Base-by-base conservation (phyloP, 64 coral and sea anemone genomes). In the Anthopleura sola region DNA sequence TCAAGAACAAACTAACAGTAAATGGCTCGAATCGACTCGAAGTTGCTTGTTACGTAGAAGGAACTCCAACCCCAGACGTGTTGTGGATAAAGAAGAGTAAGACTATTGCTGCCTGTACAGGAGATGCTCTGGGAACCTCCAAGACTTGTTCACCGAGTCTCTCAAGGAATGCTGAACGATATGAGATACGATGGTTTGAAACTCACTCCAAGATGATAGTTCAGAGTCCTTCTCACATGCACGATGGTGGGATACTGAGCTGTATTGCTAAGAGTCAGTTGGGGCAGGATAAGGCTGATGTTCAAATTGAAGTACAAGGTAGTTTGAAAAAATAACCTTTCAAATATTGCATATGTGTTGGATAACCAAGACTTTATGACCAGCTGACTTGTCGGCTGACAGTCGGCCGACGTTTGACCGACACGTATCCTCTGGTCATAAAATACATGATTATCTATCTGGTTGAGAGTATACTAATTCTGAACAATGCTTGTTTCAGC, bases 171-270 rank as follows among this genome's bases (percentile, higher is more conserved):
- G 44, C 82, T 38, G 49, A 49, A 16, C 82, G 82, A 19, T 83
- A 48, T 58, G 55, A 49, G 8, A 36, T 91, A 5, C 53, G 26
- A 0, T 86, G 84, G 83, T 48, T 21, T 23, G 75, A 55, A 8
- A 78, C 60, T 47, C 83, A 85, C 16, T 36, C 84, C 20, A 78
- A 85, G 84, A 31, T 91, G 56, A 64, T 49, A 21, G 71, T 91
- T 26, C 39, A 80, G 9, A 91, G 85, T 82, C 55, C 68, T 29
- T 54, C 78, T 34, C 76, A 91, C 39, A 77, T 78, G 33, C 68
- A 86, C 36, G 89, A 91, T 38, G 78, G 83, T 1, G 89, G 89
- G 24, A 31, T 23, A 19, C 78, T 91, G 55, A 91, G 50, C 19
- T 91, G 89, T 71, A 39, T 86, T 7, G 84, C 84, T 3, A 71